Conservation (phyloP, 2,888 invertebrate genomes). For the Drosophila flavopinicola region DNA sequence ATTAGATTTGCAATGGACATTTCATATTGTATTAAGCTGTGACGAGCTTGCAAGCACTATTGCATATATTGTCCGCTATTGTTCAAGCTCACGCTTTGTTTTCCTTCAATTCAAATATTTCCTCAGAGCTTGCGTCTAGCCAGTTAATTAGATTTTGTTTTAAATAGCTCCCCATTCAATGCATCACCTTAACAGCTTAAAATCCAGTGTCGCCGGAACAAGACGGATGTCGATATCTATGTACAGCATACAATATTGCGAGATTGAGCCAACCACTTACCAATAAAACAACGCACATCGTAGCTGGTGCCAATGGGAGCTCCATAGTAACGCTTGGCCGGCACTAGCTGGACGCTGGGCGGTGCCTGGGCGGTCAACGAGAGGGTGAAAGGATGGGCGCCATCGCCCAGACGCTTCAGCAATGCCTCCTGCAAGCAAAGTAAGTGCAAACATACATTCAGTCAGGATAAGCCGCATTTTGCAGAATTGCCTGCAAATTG, state of each 20-base stretch:
- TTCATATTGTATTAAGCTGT: too few relatives aligned
- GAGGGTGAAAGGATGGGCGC: conserved; percentile 92
- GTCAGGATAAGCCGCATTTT: conserved; percentile 1
- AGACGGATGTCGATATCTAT: conserved; percentile 4
- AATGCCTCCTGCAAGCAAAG: conserved; percentile 89
- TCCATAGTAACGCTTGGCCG: conserved; percentile 95
- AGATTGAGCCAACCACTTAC: conserved; percentile 86
- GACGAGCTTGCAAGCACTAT: too few relatives aligned
- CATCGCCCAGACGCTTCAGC: conserved; percentile 90
- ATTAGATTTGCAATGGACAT: too few relatives aligned
- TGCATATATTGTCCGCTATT: too few relatives aligned
- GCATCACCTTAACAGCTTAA: conserved; percentile 10
- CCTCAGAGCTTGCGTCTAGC: too few relatives aligned
- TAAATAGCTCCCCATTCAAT: neutral
- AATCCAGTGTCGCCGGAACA: neutral
- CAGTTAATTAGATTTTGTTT: neutral
- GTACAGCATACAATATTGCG: conserved; percentile 1
- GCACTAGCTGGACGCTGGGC: conserved; percentile 95
- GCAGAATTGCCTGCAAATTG: conserved; percentile 2
- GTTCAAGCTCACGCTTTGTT: too few relatives aligned
- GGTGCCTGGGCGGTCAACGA: conserved; percentile 93
- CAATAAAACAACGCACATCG: conserved; percentile 93
- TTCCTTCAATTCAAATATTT: too few relatives aligned
- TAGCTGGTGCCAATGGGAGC: conserved; percentile 96
- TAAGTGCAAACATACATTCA: conserved; percentile 1